Base-by-base conservation (phyloP, 2,113 vertebrate species). In the Jaculus jaculus region DNA sequence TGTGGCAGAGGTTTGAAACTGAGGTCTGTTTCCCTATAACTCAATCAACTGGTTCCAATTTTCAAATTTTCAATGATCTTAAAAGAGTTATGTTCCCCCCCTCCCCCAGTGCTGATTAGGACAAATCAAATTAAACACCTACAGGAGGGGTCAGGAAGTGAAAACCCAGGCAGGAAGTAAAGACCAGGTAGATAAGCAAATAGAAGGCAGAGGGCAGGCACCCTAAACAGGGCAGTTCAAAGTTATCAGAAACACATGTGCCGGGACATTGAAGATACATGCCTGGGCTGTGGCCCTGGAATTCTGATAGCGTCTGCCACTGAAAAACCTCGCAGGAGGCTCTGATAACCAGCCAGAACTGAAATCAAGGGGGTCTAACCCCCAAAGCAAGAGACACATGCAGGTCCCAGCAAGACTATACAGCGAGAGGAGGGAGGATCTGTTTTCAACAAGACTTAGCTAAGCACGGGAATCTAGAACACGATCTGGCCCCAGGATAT, bases 121-220 rank as follows among this genome's bases (percentile, higher is more conserved):
- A 92, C 24, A 94, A 96, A 96, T 88, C 68, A 90, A 93, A 96
- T 97, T 87, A 95, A 96, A 96, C 94, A 96, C 90, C 96, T 96
- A 74, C 77, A 71, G 54, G 60, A 96, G 28, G 73, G 39, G 82
- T 90, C 65, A 96, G 91, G 92, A 93, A 96, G 90, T 91, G 60
- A 93, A 86, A 32, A 87, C 61, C 37, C 77, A 89, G 91, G 78
- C 75, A 87, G 96, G 87, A 96, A 94, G 84, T 73, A 73, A 79
- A 91, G 79, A 37, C 51, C 88, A 93, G 90, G 93, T 88, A 96
- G 96, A 96, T 86, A 92, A 90, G 94, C 65, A 95, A 94, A 94
- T 65, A 63, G 21, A 58, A 87, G 63, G 73, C 94, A 88, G 73
- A 79, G 34, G 54, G 12, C 61, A 24, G 60, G 82, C 32, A 54